These are phyloP conservation scores for Alligator sinensis DNA, from an alignment of 2,113 vertebrate species.

Conservation along the genomic window DNA sequence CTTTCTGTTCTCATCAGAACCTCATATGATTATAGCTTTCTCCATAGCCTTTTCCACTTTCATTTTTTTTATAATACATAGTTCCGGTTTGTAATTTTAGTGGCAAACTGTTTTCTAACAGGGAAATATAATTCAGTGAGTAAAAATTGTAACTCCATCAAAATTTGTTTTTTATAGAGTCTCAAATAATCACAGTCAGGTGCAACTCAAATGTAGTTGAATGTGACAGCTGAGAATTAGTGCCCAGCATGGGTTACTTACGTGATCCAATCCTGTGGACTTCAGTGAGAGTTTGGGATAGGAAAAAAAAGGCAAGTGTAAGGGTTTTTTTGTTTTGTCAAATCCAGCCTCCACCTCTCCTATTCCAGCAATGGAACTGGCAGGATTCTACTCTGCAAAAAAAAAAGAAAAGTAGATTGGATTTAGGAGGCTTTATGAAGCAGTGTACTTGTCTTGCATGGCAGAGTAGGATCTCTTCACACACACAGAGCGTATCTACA, in stretches of 20 bases:
- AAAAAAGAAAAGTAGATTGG: background rate
- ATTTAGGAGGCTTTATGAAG: background rate
- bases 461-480: too few species aligned
- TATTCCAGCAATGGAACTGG: background rate
- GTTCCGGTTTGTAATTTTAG: constrained; percentile 41
- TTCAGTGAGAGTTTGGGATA: background rate
- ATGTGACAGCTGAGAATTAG: constrained; percentile 6
- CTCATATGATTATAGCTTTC: constrained; percentile 55
- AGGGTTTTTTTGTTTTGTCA: background rate
- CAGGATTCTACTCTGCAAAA: background rate
- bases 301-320: background rate
- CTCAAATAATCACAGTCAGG: background rate
- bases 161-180: constrained; percentile 14
- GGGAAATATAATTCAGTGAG: constrained; percentile 35
- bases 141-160: constrained; percentile 26
- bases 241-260: background rate
- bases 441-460: background rate
- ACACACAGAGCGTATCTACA: too few species aligned
- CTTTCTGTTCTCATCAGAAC: constrained; percentile 62
- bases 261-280: background rate
- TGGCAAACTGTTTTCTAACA: constrained; percentile 20
- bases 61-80: constrained; percentile 39
- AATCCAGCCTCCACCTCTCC: background rate
- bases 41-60: constrained; percentile 57
- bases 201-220: background rate